Evolutionary conservation across 2,797 vertebrate genomes (phyloP), one percentile per base, ranked within the genome.

Genomic region (Paramormyrops hopkinsi): DNA sequence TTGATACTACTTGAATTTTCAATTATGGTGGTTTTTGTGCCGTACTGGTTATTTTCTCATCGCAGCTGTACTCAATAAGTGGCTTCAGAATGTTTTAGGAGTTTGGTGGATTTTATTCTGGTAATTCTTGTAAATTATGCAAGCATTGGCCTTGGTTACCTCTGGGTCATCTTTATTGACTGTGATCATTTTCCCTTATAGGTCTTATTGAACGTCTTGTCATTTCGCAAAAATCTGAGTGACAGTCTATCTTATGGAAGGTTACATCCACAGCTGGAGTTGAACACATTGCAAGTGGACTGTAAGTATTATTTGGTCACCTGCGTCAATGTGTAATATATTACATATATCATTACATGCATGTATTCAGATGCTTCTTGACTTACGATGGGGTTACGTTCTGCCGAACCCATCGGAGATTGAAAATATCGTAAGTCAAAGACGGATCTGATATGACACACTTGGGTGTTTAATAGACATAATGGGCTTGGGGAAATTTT

Each of bases 191-290:
- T 44, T 90, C 89, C 50, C 50, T 88, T 88, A 17, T 94, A 99
- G 99, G 98, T 99, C 93, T 95, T 99, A 94, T 94, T 99, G 91
- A 99, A 98, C 89, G 96, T 99, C 92, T 93, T 99, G 92, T 97
- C 97, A 0, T 95, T 96, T 29, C 97, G 97, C 93, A 97, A 96
- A 94, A 99, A 99, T 89, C 95, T 99, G 94, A 99, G 96, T 91
- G 98, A 99, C 93, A 99, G 98, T 93, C 94, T 99, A 89, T 95
- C 97, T 0, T 95, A 95, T 50, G 98, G 98, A 65, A 96, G 98
- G 89, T 97, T 99, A 90, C 97, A 99, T 89, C 98, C 99, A 0
- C 96, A 97, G 92, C 96, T 99, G 91, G 95, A 97, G 90, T 95
- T 96, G 89, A 95, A 97, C 94, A 95, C 91, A 1, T 94, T 99